Conservation (phyloP, 1,140 invertebrate species). For the Sminthurinus signatus region DNA sequence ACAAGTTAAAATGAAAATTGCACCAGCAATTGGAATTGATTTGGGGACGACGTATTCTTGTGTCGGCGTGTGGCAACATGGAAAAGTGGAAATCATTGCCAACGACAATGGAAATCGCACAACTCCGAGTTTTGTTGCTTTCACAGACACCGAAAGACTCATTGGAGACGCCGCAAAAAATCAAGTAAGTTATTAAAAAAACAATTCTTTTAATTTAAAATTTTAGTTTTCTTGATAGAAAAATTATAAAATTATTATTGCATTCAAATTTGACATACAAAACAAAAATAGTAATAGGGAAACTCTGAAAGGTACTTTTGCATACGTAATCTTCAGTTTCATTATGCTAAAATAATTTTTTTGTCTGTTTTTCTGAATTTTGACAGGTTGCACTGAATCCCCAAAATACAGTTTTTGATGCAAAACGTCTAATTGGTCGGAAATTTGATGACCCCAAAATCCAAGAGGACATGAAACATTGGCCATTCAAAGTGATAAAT, state of each 20-base stretch:
- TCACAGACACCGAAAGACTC: conserved; percentile 78
- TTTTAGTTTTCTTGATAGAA: no score
- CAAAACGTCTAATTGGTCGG: conserved; percentile 57
- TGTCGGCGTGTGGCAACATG: conserved; percentile 71
- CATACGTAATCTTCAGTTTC: no score
- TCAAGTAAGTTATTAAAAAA: conserved; percentile 57
- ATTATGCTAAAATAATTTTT: no score
- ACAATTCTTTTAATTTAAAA: no score
- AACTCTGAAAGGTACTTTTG: no score
- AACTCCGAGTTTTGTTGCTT: conserved; percentile 84
- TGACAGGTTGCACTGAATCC: conserved; percentile 72
- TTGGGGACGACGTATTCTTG: conserved; percentile 73
- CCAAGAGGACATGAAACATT: conserved; percentile 53
- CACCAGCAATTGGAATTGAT: conserved; percentile 60
- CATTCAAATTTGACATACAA: no score
- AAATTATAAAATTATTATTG: no score
- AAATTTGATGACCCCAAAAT: conserved; percentile 53
- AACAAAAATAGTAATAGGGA: no score
- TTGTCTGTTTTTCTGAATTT: no score
- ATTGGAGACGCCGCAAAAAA: conserved; percentile 79
- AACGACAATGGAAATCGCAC: conserved; percentile 88
- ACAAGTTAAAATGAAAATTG: no score
- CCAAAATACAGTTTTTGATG: conserved; percentile 67
- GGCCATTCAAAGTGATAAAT: conserved; percentile 50
- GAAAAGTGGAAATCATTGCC: conserved; percentile 84